phyloP scores from a whole-genome alignment of 2,797 vertebrate species.

The Selene dorsalis region DNA sequence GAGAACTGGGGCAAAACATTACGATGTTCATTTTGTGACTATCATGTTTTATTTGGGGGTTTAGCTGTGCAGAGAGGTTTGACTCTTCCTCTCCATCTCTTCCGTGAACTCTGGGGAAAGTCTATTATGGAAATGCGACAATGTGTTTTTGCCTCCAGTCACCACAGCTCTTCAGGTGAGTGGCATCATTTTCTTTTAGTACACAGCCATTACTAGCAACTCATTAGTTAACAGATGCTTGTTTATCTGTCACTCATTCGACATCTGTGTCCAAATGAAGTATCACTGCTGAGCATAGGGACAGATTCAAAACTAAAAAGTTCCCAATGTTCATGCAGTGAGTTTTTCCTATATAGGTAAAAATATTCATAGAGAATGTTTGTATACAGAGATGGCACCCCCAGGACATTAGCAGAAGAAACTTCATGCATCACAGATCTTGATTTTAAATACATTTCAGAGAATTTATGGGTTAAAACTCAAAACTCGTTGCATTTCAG shows the following conservation, averaged over 20 bases:
- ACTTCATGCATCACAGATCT: no score
- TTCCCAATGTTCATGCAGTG: not conserved
- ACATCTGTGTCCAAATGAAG: not conserved
- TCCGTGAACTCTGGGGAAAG: not conserved
- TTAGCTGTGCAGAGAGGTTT: not conserved
- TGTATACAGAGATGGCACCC: not conserved
- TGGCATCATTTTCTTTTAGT: not conserved
- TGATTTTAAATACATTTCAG: not conserved
- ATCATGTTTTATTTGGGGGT: constrained; percentile 4
- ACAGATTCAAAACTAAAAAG: not conserved
- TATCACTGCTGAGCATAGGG: not conserved
- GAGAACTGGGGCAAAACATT: not conserved
- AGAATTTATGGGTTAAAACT: not conserved
- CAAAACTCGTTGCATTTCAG: not conserved
- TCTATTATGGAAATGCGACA: not conserved
- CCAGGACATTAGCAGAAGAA: no score
- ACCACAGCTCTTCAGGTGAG: not conserved
- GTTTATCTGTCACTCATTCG: not conserved
- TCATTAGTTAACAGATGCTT: not conserved
- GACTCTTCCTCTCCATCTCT: not conserved
- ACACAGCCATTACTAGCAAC: not conserved
- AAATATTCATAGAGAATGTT: not conserved
- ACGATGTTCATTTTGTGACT: not conserved
- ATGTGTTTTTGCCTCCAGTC: not conserved
- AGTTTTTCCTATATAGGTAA: not conserved